Evolutionary conservation across 1,140 invertebrate genomes (phyloP), one percentile per base, ranked within the genome.

Genomic region (Drosophila truncata): DNA sequence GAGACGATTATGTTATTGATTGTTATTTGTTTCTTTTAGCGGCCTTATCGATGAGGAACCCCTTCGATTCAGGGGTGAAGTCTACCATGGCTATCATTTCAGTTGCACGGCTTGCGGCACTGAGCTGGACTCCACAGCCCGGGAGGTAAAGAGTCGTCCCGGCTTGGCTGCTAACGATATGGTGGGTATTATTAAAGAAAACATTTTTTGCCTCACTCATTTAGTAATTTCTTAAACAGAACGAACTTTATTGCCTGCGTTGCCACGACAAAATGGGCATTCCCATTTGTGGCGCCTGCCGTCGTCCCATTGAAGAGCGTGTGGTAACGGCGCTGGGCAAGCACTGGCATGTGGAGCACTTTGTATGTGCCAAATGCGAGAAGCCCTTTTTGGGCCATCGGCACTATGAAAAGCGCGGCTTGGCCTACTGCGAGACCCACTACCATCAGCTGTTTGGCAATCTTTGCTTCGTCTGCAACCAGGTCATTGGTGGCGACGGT

Each of bases 271-370:
- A 99, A 94, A 99, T 99, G 98, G 99, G 99, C 23, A 97, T 98
- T 50, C 97, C 97, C 20, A 99, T 99, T 79, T 99, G 99, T 93
- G 98, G 98, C 35, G 98, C 98, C 52, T 99, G 99, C 93, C 96
- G 98, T 27, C 95, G 98, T 20, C 98, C 98, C 2, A 99, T 99
- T 73, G 98, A 99, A 93, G 98, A 99, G 93, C 94, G 98, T 49
- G 98, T 99, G 16, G 98, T 99, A 8, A 99, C 98, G 25, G 98
- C 98, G 18, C 93, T 99, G n/a, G 98, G 98, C 7, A 99, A 99
- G 93, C 97, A 99, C 91, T 99, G 99, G 99, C 99, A 99, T 94
- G 99, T 99, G 16, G 99, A 99, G 96, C 99, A 99, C 94, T 99
- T 99, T 94, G 99, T 99, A 1, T 99, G 99, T 93, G 98, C 99